Percentiles rank a stretch among this genome's conserved stretches.
phyloP scores from a whole-genome alignment of 2,888 invertebrate genomes.

The Scrobipalpa costella region DNA sequence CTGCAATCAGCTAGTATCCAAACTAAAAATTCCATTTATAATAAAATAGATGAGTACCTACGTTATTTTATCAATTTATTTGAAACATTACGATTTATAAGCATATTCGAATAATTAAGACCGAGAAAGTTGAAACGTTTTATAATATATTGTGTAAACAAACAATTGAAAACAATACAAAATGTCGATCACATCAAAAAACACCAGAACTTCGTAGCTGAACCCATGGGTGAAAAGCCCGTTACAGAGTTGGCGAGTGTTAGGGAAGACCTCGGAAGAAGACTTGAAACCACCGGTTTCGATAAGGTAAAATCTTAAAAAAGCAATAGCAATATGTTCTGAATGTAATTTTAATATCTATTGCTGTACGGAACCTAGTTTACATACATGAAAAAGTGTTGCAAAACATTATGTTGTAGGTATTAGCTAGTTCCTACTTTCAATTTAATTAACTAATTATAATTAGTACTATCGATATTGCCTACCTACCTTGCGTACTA shows the following conservation, averaged over 20 bases:
- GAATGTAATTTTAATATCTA: background rate
- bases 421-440: too few species aligned
- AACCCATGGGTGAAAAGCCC: conserved; percentile 97
- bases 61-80: background rate
- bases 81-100: background rate
- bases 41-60: too few species aligned
- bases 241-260: conserved; percentile 98
- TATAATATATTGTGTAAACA: too few species aligned
- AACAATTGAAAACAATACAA: background rate
- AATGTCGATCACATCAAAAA: conserved; percentile 95
- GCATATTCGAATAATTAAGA: too few species aligned
- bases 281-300: conserved; percentile 93
- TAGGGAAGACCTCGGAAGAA: conserved; percentile 94
- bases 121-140: background rate
- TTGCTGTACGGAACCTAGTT: background rate
- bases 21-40: too few species aligned
- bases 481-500: too few species aligned
- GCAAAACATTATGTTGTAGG: too few species aligned
- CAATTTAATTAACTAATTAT: too few species aligned
- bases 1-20: too few species aligned
- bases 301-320: conserved; percentile 91
- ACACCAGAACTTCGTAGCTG: conserved; percentile 95
- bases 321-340: background rate
- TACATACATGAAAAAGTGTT: background rate
- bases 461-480: too few species aligned